Percentiles rank a stretch among this genome's conserved stretches.
phyloP scores from a whole-genome alignment of 2,797 vertebrate genomes.

The Sebastes reedi region DNA sequence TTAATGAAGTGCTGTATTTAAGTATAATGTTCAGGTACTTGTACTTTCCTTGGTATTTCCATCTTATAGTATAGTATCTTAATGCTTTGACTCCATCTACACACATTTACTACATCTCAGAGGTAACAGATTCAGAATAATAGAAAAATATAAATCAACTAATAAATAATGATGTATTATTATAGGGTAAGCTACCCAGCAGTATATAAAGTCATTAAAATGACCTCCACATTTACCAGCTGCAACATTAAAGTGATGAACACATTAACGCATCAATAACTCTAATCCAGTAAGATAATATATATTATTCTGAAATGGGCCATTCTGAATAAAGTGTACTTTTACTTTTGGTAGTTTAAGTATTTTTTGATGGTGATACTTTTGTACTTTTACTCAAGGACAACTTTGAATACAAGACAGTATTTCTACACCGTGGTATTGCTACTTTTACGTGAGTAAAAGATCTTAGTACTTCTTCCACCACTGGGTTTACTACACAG shows the following conservation, averaged over 20 bases:
- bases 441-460: neutral
- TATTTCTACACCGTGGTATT: neutral
- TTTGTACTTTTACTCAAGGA: neutral
- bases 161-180: neutral
- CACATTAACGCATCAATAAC: neutral
- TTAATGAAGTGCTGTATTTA: no score
- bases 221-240: neutral
- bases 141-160: no score
- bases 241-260: neutral
- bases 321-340: no score
- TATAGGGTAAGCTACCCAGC: neutral
- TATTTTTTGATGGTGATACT: neutral
- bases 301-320: neutral
- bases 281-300: neutral
- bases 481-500: neutral
- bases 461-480: neutral
- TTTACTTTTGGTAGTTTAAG: neutral
- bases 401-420: neutral
- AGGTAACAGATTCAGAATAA: no score
- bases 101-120: no score
- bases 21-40: no score
- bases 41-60: no score
- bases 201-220: neutral
- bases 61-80: no score
- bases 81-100: no score